A percentile compares a stretch with the other conserved stretches of the same genome.
Conservation (phyloP, 2,888 invertebrate genomes). For the Plemyria rubiginata region DNA sequence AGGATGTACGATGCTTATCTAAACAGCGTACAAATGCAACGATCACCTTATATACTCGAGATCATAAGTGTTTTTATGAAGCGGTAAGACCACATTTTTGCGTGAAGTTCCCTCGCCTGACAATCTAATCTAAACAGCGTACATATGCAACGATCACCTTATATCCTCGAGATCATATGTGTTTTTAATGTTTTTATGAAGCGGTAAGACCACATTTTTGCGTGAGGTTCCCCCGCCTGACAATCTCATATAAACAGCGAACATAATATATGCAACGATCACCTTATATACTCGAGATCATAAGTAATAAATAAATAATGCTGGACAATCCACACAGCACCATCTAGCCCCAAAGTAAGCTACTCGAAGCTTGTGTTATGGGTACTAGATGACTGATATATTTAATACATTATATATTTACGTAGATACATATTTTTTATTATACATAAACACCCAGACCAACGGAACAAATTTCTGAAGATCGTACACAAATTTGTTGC, state of each 20-base stretch:
- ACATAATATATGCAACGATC: slow-evolving; percentile 54
- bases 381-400: no score
- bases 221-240: no score
- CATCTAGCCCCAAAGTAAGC: no score
- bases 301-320: no score
- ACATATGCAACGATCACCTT: slow-evolving; percentile 52
- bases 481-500: no score
- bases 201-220: slow-evolving; percentile 42
- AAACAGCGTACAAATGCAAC: slow-evolving; percentile 55
- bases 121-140: slow-evolving; percentile 54
- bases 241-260: slow-evolving; percentile 54
- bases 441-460: no score
- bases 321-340: no score
- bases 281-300: slow-evolving; percentile 51
- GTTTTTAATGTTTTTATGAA: slow-evolving; percentile 53
- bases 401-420: no score
- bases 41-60: slow-evolving; percentile 49
- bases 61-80: slow-evolving; percentile 53
- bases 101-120: no score
- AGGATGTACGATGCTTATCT: slow-evolving; percentile 56
- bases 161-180: slow-evolving; percentile 53
- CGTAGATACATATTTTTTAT: no score
- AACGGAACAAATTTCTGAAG: no score
- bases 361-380: no score
- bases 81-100: slow-evolving; percentile 42